These are phyloP conservation scores for Phylloscopus trochiloides DNA, from an alignment of 2,113 vertebrate species.

Conservation along the genomic window DNA sequence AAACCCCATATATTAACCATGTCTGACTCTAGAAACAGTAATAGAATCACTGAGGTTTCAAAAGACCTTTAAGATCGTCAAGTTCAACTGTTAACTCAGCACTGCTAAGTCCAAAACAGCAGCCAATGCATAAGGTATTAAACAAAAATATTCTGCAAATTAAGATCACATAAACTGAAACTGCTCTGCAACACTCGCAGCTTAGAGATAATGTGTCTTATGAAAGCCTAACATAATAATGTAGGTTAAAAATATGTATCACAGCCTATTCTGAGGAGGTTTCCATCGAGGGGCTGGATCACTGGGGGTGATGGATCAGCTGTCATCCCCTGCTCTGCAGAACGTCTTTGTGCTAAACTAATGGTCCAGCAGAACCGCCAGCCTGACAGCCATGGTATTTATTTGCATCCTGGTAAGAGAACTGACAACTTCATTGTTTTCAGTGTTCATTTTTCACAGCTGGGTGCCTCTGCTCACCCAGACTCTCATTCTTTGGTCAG, in stretches of 20 bases:
- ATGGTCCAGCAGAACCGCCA: constrained; percentile 68
- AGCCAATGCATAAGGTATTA: neutral
- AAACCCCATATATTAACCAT: neutral
- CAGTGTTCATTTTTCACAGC: constrained; percentile 76
- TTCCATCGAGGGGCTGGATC: constrained; percentile 22
- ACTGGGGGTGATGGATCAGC: constrained; percentile 63
- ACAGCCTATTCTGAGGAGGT: constrained; percentile 11
- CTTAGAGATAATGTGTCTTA: neutral
- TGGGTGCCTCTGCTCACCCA: constrained; percentile 65
- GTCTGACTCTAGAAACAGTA: neutral
- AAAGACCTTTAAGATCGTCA: neutral
- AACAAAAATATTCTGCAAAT: neutral
- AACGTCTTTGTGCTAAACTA: constrained; percentile 77
- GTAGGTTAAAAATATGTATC: constrained; percentile 20
- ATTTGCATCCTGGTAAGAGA: constrained; percentile 76
- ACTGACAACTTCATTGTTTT: constrained; percentile 79
- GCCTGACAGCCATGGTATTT: constrained; percentile 70
- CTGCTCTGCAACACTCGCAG: neutral
- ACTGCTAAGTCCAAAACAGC: neutral
- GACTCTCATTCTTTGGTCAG: constrained; percentile 61
- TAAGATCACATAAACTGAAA: neutral
- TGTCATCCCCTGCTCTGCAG: constrained; percentile 39
- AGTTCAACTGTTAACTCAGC: neutral
- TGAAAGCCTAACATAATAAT: neutral
- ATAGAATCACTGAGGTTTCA: neutral